Evolutionary conservation across 2,888 invertebrate species (phyloP), one percentile per base, ranked within the genome.

Genomic region (Plebejus anna): DNA sequence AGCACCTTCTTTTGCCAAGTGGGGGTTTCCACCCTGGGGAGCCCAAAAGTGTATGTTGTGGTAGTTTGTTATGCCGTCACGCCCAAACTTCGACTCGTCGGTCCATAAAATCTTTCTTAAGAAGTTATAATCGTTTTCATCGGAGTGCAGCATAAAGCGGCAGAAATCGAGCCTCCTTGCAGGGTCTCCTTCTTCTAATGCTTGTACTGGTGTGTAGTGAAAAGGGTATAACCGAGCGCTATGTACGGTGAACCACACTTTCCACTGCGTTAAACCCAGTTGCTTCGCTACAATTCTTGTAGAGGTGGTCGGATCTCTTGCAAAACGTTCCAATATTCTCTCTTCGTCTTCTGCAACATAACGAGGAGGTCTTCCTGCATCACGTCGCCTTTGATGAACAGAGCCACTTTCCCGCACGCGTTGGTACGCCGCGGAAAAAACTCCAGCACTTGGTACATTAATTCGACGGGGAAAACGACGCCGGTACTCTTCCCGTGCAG

Each of bases 141-240:
- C 66, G 11, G 66, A 9, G 22, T 66, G 22, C 22, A 66, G 22
- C 66, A 76, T 47, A 59, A 57, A 76, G 78, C 81, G 78, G 80
- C 81, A 81, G 78, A 82, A 82, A 77, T 82, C 81, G 70, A 82
- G 72, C 59, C 80, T 80, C 70, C 79, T 82, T 75, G 70, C 79
- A 16, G 81, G 81, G 66, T 82, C 80, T 78, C 80, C 82, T 78
- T 81, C 80, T 80, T 81, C 80, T 22, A 81, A 80, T 70, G 75
- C 79, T 6, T 80, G 81, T 77, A 82, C 81, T 47, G 80, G 66
- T 28, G 66, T 66, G 9, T 9, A 66, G 66, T 66, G 66, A n/a
- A 28, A 66, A 9, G 66, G 66, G 66, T 66, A n/a, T 11, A 66
- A n/a, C 9, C 66, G 7, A 28, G 66, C n/a, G 22, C 16, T 11